phyloP scores from a whole-genome alignment of 2,113 vertebrate species.

The Plecotus auritus region DNA sequence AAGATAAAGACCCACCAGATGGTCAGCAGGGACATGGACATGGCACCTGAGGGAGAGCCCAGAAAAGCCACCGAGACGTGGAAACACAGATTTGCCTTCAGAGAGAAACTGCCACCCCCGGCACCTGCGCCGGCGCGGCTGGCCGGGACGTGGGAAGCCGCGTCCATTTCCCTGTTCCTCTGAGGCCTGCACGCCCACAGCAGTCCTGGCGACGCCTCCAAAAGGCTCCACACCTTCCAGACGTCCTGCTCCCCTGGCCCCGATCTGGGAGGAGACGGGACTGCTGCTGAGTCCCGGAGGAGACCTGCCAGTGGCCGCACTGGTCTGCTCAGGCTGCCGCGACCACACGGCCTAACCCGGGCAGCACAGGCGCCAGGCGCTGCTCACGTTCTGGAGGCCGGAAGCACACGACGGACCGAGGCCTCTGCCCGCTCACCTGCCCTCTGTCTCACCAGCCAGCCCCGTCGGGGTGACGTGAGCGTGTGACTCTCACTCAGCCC shows the following conservation, averaged over 20 bases:
- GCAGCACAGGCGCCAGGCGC: too few relatives aligned
- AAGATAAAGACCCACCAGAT: neutral
- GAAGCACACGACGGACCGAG: neutral
- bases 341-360: too few relatives aligned
- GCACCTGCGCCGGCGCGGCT: neutral
- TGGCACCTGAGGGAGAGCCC: neutral
- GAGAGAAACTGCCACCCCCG: neutral
- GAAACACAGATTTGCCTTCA: neutral
- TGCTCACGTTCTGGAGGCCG: neutral
- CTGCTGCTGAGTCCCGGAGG: neutral
- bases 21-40: neutral
- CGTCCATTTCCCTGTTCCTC: neutral
- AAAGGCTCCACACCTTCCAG: neutral
- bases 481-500: neutral
- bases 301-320: neutral
- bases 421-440: neutral
- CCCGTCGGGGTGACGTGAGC: neutral
- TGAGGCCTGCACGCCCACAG: neutral
- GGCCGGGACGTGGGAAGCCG: neutral
- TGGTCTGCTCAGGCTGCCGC: neutral
- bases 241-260: neutral
- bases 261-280: neutral
- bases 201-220: neutral
- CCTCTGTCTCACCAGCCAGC: neutral
- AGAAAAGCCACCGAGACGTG: neutral